phyloP scores from a whole-genome alignment of 2,797 vertebrate species.

The Tympanoctomys barrerae region DNA sequence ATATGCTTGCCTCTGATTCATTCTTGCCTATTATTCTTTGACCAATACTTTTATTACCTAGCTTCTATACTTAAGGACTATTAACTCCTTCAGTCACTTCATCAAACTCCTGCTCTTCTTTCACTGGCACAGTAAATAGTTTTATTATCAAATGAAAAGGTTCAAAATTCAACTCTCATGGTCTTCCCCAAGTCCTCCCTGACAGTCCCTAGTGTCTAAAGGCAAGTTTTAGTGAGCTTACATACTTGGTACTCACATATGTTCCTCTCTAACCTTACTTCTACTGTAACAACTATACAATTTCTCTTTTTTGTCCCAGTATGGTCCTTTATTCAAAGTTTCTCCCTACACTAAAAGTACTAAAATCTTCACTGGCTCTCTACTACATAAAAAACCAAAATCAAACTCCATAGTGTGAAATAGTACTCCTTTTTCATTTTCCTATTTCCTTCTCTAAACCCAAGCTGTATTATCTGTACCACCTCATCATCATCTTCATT shows the following conservation, averaged over 20 bases:
- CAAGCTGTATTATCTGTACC: background rate
- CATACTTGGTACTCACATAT: background rate
- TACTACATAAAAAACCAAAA: slow-evolving; percentile 28
- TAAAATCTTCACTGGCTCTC: background rate
- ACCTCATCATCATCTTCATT: background rate
- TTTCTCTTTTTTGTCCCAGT: background rate
- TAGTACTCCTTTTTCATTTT: background rate
- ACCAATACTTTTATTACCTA: background rate
- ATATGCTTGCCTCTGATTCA: background rate
- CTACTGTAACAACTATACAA: background rate
- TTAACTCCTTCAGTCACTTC: background rate
- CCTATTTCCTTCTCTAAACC: background rate
- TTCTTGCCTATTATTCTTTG: background rate
- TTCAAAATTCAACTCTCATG: background rate
- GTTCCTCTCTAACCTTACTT: background rate
- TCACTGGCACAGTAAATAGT: background rate
- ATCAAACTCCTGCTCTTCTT: background rate
- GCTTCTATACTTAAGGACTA: slow-evolving; percentile 5
- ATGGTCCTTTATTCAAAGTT: slow-evolving; percentile 9
- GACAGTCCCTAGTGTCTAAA: background rate
- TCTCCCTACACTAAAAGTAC: background rate
- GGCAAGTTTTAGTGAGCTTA: background rate
- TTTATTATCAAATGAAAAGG: slow-evolving; percentile 4
- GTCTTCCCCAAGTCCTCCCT: background rate
- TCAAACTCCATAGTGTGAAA: background rate